Evolutionary conservation across 2,888 invertebrate species (phyloP), one percentile per base, ranked within the genome.

Genomic region (Fissipunctia ypsillon): DNA sequence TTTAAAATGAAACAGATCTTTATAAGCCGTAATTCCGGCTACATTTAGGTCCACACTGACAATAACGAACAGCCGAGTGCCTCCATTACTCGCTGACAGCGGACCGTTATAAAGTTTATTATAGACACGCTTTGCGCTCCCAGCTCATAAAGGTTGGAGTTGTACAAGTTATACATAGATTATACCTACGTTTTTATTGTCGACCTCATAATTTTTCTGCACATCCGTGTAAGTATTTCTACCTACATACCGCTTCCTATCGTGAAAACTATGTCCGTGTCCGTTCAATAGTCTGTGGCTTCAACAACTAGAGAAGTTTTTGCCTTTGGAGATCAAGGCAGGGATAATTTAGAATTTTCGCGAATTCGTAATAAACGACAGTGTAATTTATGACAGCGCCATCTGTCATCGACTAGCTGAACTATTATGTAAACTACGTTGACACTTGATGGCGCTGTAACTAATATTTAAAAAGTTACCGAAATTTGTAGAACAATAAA

Each of bases 81-180:
- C 54, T 77, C 61, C 60, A 76, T 80, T 68, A 71, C 59, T 52
- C 50, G 38, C 38, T 64, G 77, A 81, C 59, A 52, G 45, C 38
- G 52, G 63, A 59, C 57, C 57, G 45, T 71, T 64, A 57, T 14
- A 81, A 64, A 71, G 57, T 80, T 81, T 76, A 79, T 63, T 79
- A 76, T 48, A 68, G 70, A 63, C n/a, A 48, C 31, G 31, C 25
- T 31, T 10, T 48, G 45, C 14, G 50, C 50, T 25, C 25, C 14
- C 35, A 48, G 10, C 41, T 50, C 45, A 48, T 66, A 66, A 61
- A 43, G 35, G 35, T 41, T 25, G 14, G 16, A 63, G n/a, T 35
- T 69, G 35, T 31, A 76, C 43, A 9, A 41, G 43, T 50, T 35
- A 74, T n/a, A 52, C 16, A 19, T 52, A 50, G 48, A 7, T 50